Evolutionary conservation across 2,888 invertebrate species (phyloP).

Genomic region (Ashinkailepas kermadecensis): DNA sequence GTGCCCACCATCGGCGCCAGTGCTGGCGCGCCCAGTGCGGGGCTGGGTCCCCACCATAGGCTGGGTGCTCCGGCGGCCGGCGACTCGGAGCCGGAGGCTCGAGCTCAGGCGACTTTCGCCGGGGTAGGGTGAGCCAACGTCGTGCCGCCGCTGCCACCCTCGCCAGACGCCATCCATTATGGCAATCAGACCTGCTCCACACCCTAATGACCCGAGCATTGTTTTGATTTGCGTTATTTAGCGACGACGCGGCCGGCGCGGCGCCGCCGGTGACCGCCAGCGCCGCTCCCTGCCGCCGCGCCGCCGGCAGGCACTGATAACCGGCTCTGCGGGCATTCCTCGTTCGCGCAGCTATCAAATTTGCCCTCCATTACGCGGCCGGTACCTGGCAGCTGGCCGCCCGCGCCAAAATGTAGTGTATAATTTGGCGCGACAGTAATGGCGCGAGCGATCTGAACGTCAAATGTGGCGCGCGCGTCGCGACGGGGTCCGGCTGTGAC

Average conservation of each 20-base stretch:
- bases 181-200: background rate
- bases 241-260: no score
- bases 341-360: background rate
- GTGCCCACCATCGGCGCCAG: background rate
- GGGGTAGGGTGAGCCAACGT: background rate
- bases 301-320: background rate
- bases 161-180: background rate
- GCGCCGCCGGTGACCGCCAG: no score
- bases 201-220: background rate
- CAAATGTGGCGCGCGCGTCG: background rate
- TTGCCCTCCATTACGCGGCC: background rate
- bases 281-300: background rate
- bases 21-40: background rate
- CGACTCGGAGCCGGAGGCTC: background rate
- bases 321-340: background rate
- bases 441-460: background rate
- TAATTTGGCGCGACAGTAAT: constrained; percentile 18
- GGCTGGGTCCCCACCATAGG: background rate
- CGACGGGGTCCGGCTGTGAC: background rate
- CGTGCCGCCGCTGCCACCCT: background rate
- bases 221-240: constrained; percentile 18
- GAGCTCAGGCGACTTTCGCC: background rate
- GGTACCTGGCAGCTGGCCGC: background rate
- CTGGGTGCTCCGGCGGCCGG: background rate
- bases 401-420: constrained; percentile 1